These are phyloP conservation scores for Eupleurogrammus muticus DNA, from an alignment of 2,797 vertebrate genomes.

Conservation along the genomic window DNA sequence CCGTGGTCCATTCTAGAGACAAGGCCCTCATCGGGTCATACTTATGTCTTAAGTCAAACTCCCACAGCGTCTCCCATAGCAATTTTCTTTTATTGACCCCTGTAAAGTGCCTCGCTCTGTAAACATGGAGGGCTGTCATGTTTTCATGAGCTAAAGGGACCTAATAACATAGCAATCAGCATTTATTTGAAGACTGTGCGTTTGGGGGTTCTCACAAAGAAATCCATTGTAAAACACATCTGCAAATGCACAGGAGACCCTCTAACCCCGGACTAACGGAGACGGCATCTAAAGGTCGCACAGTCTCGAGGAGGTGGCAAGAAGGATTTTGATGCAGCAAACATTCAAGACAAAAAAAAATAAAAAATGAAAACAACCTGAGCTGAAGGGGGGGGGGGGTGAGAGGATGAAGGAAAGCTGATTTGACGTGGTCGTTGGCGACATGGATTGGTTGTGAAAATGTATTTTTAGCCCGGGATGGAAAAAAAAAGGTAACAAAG, in stretches of 20 bases:
- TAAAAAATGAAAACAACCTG: slow-evolving; percentile 57
- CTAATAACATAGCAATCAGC: slow-evolving; percentile 74
- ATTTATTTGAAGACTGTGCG: slow-evolving; percentile 62
- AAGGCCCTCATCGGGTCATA: slow-evolving; percentile 18
- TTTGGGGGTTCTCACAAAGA: slow-evolving; percentile 45
- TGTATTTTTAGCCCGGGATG: slow-evolving; percentile 78
- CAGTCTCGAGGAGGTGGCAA: slow-evolving; percentile 4
- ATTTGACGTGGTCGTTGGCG: slow-evolving; percentile 41
- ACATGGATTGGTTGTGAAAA: slow-evolving; percentile 62
- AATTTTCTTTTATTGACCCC: slow-evolving; percentile 78
- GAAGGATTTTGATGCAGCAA: slow-evolving; percentile 39
- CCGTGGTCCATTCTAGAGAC: neutral
- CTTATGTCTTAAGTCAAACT: slow-evolving; percentile 50
- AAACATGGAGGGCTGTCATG: slow-evolving; percentile 64
- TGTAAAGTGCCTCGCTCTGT: slow-evolving; percentile 65
- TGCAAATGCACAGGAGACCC: slow-evolving; percentile 4
- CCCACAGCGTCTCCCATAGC: slow-evolving; percentile 52
- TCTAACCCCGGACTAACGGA: slow-evolving; percentile 15
- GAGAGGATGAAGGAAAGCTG: slow-evolving; percentile 54
- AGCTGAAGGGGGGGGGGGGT: slow-evolving; percentile 37
- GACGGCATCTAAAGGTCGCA: slow-evolving; percentile 22
- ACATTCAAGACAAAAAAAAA: slow-evolving; percentile 41
- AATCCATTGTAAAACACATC: slow-evolving; percentile 13
- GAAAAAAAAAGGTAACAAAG: slow-evolving; percentile 74
- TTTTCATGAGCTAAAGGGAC: slow-evolving; percentile 74